Evolutionary conservation across 2,797 vertebrate species (phyloP).

Genomic region (Alosa sapidissima): DNA sequence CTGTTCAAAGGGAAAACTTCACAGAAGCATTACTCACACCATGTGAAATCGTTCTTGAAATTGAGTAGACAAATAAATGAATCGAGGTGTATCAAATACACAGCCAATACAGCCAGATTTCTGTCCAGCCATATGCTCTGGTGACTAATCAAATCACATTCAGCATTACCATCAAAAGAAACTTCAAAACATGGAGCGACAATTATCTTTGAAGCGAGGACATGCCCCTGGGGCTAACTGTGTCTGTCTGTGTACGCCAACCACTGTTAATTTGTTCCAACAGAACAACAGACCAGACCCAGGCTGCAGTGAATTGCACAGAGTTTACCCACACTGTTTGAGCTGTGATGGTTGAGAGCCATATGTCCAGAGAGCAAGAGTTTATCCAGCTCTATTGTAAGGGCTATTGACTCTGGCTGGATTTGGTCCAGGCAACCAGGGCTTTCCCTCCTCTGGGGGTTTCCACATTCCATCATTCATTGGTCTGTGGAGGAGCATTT

Average conservation of each 20-base stretch:
- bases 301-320: background rate
- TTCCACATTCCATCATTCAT: constrained; percentile 64
- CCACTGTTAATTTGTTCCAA: background rate
- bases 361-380: constrained; percentile 43
- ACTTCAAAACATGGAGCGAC: background rate
- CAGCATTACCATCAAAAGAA: background rate
- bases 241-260: background rate
- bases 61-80: background rate
- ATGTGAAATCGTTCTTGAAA: background rate
- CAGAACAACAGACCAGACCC: background rate
- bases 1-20: background rate
- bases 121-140: background rate
- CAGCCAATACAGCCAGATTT: background rate
- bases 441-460: constrained; percentile 46
- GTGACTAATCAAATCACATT: background rate
- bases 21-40: background rate
- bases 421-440: constrained; percentile 49
- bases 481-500: constrained; percentile 56
- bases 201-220: background rate
- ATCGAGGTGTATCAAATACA: background rate
- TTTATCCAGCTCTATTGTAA: constrained; percentile 57
- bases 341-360: constrained; percentile 36
- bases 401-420: constrained; percentile 64
- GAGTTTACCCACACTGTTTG: background rate
- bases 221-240: background rate